Evolutionary conservation across 2,797 vertebrate species (phyloP), one percentile per base, ranked within the genome.

Genomic region (Oophaga sylvatica): DNA sequence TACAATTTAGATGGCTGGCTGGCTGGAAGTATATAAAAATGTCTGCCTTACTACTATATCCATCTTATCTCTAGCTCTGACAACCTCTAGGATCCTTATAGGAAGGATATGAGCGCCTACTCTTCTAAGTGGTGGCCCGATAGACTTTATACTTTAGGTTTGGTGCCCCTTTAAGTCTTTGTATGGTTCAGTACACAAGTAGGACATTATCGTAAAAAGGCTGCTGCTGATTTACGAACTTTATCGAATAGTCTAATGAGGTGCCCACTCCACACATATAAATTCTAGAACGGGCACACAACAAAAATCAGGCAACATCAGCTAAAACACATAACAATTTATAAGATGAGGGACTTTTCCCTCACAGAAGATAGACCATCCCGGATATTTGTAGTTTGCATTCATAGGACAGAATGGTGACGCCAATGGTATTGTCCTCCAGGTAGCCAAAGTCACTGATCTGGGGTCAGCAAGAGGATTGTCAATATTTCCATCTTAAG

Each of bases 271-370:
- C n/a, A 53, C 22, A 77, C 22, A 26, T 26, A 77, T 75, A 77
- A 53, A 77, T 48, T 48, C 45, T 56, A 56, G 16, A 76, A 48
- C 1, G 22, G 16, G 13, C 60, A 75, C 85, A 56, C 57, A 83
- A 83, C 71, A 78, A 41, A 29, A 88, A 48, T 75, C 67, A 80
- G 82, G 35, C 26, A 75, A 81, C 20, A 84, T 60, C 48, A 81
- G 35, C 48, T 77, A 26, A 29, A 77, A 85, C 88, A 89, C 80
- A 76, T 62, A 86, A 86, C 84, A 26, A 79, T 89, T 89, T 86
- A 89, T 86, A 63, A 53, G 75, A 86, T 82, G 71, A 73, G 59
- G 73, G 35, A 83, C 35, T 63, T 59, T 29, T 5, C 22, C 45
- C 76, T 53, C 67, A 87, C 78, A 80, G n/a, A 83, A 48, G 59